These are phyloP conservation scores for Lumbricus terrestris DNA, from an alignment of 2,888 invertebrate genomes.

Conservation along the genomic window DNA sequence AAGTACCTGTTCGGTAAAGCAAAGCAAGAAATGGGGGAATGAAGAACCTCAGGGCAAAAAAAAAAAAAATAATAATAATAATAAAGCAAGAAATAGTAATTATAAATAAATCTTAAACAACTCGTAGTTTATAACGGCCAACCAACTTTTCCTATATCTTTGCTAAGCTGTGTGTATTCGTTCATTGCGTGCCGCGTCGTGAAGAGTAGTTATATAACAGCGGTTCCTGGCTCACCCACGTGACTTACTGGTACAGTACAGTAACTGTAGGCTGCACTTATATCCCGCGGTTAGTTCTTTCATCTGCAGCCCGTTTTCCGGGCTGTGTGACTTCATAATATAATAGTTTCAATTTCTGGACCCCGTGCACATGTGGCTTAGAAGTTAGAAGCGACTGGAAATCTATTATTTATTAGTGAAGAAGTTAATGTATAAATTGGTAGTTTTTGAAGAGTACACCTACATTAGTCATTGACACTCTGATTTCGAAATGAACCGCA, in stretches of 20 bases:
- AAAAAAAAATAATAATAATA: no score
- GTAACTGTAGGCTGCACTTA: neutral
- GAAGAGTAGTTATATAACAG: no score
- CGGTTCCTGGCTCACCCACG: no score
- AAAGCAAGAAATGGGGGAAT: no score
- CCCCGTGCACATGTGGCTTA: neutral
- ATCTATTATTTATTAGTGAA: neutral
- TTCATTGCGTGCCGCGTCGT: no score
- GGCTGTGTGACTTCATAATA: neutral
- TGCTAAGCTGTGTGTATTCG: no score
- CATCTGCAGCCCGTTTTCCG: neutral
- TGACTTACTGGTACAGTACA: no score
- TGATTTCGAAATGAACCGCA: neutral
- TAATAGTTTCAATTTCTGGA: neutral
- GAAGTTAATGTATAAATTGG: neutral
- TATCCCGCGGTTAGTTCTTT: neutral
- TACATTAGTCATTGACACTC: neutral
- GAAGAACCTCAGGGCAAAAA: no score
- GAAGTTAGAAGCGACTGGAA: no score
- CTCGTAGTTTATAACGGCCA: neutral
- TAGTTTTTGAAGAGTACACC: neutral
- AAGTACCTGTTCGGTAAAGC: constrained; percentile 28
- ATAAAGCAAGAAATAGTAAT: neutral
- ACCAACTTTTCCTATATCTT: no score
- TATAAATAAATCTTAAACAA: neutral